Conservation (phyloP, 2,888 invertebrate species). For the Synergus laeviventris region DNA sequence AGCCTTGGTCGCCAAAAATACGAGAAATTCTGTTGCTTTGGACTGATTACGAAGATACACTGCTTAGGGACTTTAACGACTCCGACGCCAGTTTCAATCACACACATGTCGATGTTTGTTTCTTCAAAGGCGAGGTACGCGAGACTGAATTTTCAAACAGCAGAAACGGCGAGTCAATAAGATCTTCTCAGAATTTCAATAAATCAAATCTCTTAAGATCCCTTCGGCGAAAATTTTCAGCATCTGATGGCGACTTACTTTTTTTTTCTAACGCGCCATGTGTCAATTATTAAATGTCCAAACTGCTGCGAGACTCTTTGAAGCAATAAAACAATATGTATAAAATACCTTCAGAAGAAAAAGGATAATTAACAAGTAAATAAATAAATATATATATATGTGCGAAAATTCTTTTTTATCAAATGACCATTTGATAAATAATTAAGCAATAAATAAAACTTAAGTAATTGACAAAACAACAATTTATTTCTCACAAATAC, state of each 20-base stretch:
- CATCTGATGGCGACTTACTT: background rate
- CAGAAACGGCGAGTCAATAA: background rate
- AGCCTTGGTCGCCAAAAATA: conserved; percentile 32
- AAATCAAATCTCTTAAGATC: conserved; percentile 23
- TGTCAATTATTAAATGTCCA: background rate
- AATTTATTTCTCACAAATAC: background rate
- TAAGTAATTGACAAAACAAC: background rate
- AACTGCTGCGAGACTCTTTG: background rate
- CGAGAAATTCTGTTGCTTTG: conserved; percentile 4
- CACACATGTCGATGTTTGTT: conserved; percentile 55
- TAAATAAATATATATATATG: background rate
- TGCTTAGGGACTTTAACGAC: conserved; percentile 51
- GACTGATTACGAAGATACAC: background rate
- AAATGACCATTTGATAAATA: background rate
- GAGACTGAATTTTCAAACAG: conserved; percentile 29
- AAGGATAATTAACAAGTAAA: background rate
- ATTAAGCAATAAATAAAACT: background rate
- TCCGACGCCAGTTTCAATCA: conserved; percentile 49
- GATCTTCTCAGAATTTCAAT: conserved; percentile 35
- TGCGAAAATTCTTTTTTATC: no score
- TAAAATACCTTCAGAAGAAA: background rate
- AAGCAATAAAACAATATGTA: background rate
- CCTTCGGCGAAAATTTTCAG: conserved; percentile 3
- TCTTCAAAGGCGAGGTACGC: conserved; percentile 56
- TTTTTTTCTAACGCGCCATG: background rate